phyloP scores from a whole-genome alignment of 2,113 vertebrate species.

The Hippoglossus stenolepis region DNA sequence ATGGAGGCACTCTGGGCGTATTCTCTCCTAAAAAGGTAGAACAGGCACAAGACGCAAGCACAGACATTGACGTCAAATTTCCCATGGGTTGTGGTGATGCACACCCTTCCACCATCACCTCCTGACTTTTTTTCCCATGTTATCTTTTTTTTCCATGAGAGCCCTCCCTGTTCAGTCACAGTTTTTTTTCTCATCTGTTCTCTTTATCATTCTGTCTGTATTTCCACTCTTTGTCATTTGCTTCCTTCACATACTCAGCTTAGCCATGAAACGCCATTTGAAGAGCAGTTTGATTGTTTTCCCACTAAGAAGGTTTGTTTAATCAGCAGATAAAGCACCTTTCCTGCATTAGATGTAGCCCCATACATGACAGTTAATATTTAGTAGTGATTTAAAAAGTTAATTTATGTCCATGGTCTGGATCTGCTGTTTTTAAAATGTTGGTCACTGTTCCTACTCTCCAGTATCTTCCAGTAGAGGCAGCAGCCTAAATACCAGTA shows the following conservation, averaged over 20 bases:
- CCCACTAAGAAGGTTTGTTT: constrained; percentile 89
- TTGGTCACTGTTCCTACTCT: neutral
- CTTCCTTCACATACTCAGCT: constrained; percentile 78
- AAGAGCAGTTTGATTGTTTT: constrained; percentile 87
- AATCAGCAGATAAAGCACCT: constrained; percentile 9
- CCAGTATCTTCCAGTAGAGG: constrained; percentile 11
- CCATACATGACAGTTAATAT: neutral
- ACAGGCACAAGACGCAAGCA: neutral
- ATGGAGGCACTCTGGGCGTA: constrained; percentile 97
- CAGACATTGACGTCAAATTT: constrained; percentile 2
- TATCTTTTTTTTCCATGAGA: constrained; percentile 35
- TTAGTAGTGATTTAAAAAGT: neutral
- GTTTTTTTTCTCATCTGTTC: constrained; percentile 21
- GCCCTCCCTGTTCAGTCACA: neutral
- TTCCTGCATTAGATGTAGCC: constrained; percentile 29
- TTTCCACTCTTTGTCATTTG: constrained; percentile 60
- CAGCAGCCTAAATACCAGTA: constrained; percentile 21
- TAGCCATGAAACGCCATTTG: constrained; percentile 83
- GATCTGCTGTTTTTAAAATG: neutral
- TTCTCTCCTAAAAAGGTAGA: constrained; percentile 99
- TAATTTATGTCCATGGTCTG: neutral
- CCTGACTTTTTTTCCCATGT: constrained; percentile 22
- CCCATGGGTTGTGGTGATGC: constrained; percentile 28
- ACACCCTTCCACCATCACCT: constrained; percentile 34
- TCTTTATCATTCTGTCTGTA: constrained; percentile 48